Conservation (phyloP, 1,140 invertebrate genomes). For the Monochamus saltuarius region DNA sequence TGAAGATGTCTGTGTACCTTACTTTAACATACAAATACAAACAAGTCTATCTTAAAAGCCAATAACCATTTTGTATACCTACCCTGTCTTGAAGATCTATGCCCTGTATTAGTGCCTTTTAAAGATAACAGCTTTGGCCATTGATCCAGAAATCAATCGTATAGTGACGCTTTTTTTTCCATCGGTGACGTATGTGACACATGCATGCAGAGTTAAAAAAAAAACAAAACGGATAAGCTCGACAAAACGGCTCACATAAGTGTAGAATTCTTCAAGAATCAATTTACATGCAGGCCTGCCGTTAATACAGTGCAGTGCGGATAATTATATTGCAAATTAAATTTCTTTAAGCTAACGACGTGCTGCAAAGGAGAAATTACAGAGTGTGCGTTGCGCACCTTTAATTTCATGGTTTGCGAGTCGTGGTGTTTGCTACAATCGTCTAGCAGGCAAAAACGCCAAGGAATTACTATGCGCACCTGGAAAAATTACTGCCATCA, state of each 20-base stretch:
- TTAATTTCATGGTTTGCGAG: constrained; percentile 7
- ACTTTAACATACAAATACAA: too few species aligned
- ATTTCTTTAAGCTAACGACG: constrained; percentile 13
- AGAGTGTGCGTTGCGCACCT: too few species aligned
- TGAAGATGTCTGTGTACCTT: too few species aligned
- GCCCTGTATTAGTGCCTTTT: too few species aligned
- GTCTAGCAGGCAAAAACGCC: neutral
- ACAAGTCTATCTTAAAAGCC: too few species aligned
- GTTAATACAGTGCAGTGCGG: constrained; percentile 14
- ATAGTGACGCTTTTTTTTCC: too few species aligned
- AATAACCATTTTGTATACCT: too few species aligned
- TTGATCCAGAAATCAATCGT: too few species aligned
- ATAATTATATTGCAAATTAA: constrained; percentile 16
- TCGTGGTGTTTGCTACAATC: neutral
- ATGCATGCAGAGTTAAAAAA: too few species aligned
- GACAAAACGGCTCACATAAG: constrained; percentile 13
- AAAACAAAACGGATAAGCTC: neutral
- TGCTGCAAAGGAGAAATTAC: neutral
- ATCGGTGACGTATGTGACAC: too few species aligned
- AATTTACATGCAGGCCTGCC: constrained; percentile 13
- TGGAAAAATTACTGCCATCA: neutral
- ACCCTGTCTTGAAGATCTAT: too few species aligned
- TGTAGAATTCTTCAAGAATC: neutral
- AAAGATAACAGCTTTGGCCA: too few species aligned
- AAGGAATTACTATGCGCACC: neutral